Base-by-base conservation (phyloP, 2,888 invertebrate species). In the Heliconius erato region DNA sequence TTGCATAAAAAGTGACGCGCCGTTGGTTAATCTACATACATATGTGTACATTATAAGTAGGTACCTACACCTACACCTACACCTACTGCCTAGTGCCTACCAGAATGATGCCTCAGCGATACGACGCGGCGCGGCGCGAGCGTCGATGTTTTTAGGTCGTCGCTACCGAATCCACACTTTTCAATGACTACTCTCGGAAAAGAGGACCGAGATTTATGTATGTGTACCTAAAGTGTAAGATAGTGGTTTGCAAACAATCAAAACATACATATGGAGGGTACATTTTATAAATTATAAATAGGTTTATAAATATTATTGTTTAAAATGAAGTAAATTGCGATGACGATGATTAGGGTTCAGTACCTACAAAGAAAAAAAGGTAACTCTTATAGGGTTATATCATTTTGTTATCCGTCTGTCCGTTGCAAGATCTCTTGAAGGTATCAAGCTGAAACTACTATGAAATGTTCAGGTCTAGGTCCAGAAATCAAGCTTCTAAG, bases 91-190 rank as follows among this genome's bases (percentile, higher is more conserved):
- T 28, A 28, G 28, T 76, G 28, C n/a, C 59, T 59, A 59, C 59
- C 32, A 74, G 74, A 54, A n/a, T 74, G n/a, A 74, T 35, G 59
- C 74, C 40, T 54, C 54, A 74, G 32, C 74, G 74, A 74, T 32
- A 74, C 32, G 54, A 59, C 32, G 72, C 16, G 49, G 49, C 49
- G 49, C 68, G 71, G 63, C 65, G 76, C 79, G 74, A 82, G 76
- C 82, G 83, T 74, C 81, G 82, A 79, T 79, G 85, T 86, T 87
- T 86, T 85, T 86, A 84, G 87, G 86, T 87, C 86, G 85, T 69
- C 49, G 79, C 49, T 79, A 81, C 79, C 83, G 63, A 81, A 82
- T 74, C 49, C 81, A 81, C 82, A 84, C 83, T 82, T 83, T 81
- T 83, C 82, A 83, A 82, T 80, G 68, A 80, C 80, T 78, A 79